Conservation (phyloP, 2,113 vertebrate genomes). For the Passer montanus region DNA sequence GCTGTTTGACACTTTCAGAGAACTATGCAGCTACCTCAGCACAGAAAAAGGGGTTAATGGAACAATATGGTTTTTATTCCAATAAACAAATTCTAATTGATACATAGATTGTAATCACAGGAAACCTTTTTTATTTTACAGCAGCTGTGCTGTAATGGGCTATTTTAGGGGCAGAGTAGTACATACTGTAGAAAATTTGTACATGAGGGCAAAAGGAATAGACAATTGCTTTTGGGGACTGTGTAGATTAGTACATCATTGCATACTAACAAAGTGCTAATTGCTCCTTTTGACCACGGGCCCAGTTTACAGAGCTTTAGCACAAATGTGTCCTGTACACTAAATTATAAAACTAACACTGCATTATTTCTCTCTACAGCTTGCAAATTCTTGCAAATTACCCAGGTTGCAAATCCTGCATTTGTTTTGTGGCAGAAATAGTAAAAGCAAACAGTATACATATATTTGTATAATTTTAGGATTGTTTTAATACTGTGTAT, state of each 20-base stretch:
- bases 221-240: conserved; percentile 79
- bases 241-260: conserved; percentile 81
- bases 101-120: conserved; percentile 13
- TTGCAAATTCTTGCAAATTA: conserved; percentile 78
- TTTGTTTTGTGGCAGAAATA: conserved; percentile 13
- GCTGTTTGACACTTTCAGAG: not conserved
- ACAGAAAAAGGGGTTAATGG: not conserved
- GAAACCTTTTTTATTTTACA: conserved; percentile 38
- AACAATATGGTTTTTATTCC: not conserved
- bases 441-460: conserved; percentile 4
- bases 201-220: conserved; percentile 69
- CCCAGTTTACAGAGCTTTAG: conserved; percentile 79
- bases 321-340: conserved; percentile 74
- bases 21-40: not conserved
- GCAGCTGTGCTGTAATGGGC: not conserved
- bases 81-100: conserved; percentile 55
- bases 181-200: conserved; percentile 47
- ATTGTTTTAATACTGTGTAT: not conserved
- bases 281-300: conserved; percentile 83
- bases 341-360: conserved; percentile 78
- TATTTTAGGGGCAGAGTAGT: conserved; percentile 55
- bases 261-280: conserved; percentile 83
- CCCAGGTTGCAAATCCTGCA: conserved; percentile 58
- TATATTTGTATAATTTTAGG: not conserved
- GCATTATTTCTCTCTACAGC: conserved; percentile 80